These are phyloP conservation scores for Papilio dardanus DNA, from an alignment of 1,140 invertebrate species.

Conservation along the genomic window DNA sequence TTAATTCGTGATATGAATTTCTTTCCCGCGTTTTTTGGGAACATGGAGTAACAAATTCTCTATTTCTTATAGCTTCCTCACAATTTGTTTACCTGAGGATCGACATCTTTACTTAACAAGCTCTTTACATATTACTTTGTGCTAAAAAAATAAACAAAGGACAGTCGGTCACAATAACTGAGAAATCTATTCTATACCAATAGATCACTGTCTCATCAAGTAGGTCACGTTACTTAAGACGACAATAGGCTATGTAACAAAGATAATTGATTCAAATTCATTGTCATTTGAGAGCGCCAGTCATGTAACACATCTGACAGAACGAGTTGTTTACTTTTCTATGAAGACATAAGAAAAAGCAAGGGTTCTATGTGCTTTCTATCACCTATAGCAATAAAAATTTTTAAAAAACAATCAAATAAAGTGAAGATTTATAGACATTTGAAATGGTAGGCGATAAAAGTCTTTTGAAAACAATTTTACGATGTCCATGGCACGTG, in stretches of 20 bases:
- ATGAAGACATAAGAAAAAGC: too few relatives aligned
- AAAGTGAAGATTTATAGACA: background rate
- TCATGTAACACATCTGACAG: background rate
- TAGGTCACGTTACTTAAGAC: conserved; percentile 32
- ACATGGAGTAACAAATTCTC: too few relatives aligned
- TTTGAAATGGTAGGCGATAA: background rate
- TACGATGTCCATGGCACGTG: background rate
- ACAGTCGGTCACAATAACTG: background rate
- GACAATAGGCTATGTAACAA: conserved; percentile 30
- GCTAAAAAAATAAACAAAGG: background rate
- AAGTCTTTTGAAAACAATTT: background rate
- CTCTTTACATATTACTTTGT: background rate
- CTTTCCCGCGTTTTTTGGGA: too few relatives aligned
- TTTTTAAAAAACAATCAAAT: background rate
- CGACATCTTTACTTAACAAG: background rate
- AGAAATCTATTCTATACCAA: conserved; percentile 10
- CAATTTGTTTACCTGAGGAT: background rate
- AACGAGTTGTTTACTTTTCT: too few relatives aligned
- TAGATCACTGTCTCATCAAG: conserved; percentile 31
- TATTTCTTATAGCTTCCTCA: too few relatives aligned
- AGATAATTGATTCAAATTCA: conserved; percentile 25
- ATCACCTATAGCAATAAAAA: background rate
- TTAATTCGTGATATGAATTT: too few relatives aligned
- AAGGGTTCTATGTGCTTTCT: background rate
- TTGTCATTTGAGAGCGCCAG: background rate